Evolutionary conservation across 2,888 invertebrate species (phyloP).

Genomic region (Drosophila planitibia): DNA sequence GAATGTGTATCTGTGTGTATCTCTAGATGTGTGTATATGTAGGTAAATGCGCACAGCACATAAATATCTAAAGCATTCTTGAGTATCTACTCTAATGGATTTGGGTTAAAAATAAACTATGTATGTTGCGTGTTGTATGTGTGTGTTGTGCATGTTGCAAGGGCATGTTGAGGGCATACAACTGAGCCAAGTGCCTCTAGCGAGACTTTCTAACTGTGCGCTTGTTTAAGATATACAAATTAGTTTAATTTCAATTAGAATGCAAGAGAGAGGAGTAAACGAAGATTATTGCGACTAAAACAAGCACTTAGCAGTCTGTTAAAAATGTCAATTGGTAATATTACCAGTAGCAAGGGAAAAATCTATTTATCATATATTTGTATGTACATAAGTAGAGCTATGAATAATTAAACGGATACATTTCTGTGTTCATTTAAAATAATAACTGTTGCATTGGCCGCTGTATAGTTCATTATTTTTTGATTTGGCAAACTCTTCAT

Average conservation of each 20-base stretch:
- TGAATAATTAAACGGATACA: not conserved
- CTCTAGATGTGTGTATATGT: slow-evolving; percentile 20
- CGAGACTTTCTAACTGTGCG: slow-evolving; percentile 15
- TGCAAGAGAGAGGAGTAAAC: slow-evolving; percentile 40
- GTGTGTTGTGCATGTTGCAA: slow-evolving; percentile 48
- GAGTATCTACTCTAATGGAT: slow-evolving; percentile 82
- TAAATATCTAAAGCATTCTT: slow-evolving; percentile 81
- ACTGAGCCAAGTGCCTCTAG: slow-evolving; percentile 40
- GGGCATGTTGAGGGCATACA: slow-evolving; percentile 74
- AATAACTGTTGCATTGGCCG: not conserved
- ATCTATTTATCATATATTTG: not conserved
- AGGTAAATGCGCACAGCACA: slow-evolving; percentile 62
- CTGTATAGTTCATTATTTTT: not conserved
- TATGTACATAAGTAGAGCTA: not conserved
- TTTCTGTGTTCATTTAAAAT: not conserved
- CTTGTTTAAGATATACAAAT: slow-evolving; percentile 74
- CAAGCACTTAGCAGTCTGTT: slow-evolving; percentile 66
- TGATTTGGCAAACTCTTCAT: not conserved
- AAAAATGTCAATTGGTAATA: slow-evolving; percentile 62
- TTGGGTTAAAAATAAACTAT: slow-evolving; percentile 79
- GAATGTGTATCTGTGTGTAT: slow-evolving; percentile 29
- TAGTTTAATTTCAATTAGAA: slow-evolving; percentile 79
- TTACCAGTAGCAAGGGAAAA: slow-evolving; percentile 3
- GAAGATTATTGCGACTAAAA: slow-evolving; percentile 13
- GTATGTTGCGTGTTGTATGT: slow-evolving; percentile 7